Evolutionary conservation across 1,140 invertebrate species (phyloP), one percentile per base, ranked within the genome.

Genomic region (Anastatus disparis): DNA sequence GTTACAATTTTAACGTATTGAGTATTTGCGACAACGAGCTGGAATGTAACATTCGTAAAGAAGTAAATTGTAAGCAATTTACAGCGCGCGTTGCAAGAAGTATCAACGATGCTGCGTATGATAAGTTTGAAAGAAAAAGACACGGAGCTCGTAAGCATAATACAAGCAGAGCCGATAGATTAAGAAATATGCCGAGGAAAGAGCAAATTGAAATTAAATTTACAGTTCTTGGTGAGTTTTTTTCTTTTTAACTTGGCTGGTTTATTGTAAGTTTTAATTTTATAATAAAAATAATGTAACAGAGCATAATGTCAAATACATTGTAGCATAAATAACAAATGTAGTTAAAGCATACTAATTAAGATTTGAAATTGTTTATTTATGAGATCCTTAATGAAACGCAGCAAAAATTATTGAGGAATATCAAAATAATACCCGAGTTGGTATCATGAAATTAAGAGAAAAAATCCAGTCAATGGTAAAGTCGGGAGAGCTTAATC

Each of bases 121-220:
- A 29, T 20, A 27, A 17, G 22, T n/a, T 10, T 35, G 12, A 24
- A 2, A 71, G 22, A 71, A 46, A 15, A 38, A 65, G 44, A 58
- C 26, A 20, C 46, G 3, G 15, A 38, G 12, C 29, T 17, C 35
- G 29, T 27, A 53, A 26, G 15, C 24, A n/a, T 9, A 10, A 7
- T 38, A 27, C 52, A 53, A 52, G 27, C 13, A 53, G 15, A 26
- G 24, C 20, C 3, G 52, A 35, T 24, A 46, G 15, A 2, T 46
- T 31, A 46, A 9, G 44, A 46, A 55, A 55, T 29, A 7, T 10
- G 9, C 69, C 53, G 26, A 73, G 72, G 50, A 77, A 56, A 52
- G 75, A 80, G 7, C 80, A 70, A 29, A 76, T 82, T 29, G 80
- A 81, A 44, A 75, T 83, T n/a, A 83, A 79, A 31, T 81, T 81